These are phyloP conservation scores for Vireo altiloquus DNA, from an alignment of 2,113 vertebrate species.

Conservation along the genomic window DNA sequence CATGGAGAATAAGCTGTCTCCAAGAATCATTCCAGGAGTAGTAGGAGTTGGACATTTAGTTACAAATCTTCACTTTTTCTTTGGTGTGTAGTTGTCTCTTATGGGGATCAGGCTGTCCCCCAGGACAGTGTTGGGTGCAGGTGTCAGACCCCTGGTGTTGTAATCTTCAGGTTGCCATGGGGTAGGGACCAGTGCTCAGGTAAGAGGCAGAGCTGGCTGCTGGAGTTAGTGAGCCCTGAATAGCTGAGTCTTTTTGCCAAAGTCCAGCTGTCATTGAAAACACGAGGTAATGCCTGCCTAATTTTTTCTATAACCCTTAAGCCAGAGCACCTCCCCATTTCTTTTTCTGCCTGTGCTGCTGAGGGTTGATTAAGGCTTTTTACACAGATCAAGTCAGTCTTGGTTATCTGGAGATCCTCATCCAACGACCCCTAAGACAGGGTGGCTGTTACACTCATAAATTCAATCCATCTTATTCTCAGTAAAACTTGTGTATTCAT, in stretches of 20 bases:
- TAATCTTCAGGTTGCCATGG: background rate
- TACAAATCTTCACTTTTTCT: background rate
- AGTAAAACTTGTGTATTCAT: background rate
- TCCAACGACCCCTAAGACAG: background rate
- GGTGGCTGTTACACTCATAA: background rate
- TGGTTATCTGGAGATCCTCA: background rate
- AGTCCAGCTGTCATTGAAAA: background rate
- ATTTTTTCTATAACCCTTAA: background rate
- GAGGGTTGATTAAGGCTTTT: background rate
- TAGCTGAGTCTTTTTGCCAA: background rate
- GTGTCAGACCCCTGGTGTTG: background rate
- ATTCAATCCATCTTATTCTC: background rate
- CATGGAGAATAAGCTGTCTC: background rate
- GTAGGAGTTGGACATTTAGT: background rate
- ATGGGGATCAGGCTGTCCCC: background rate
- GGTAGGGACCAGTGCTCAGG: background rate
- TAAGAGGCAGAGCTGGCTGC: background rate
- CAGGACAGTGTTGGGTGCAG: fast-evolving
- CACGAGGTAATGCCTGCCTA: background rate
- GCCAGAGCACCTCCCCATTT: background rate
- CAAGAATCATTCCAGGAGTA: background rate
- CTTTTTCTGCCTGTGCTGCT: background rate
- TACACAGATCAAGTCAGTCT: background rate
- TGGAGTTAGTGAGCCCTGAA: background rate
- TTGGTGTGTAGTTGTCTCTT: background rate